Percentiles rank a stretch among this genome's conserved stretches.
Conservation (phyloP, 2,113 vertebrate species). For the Mirounga angustirostris region DNA sequence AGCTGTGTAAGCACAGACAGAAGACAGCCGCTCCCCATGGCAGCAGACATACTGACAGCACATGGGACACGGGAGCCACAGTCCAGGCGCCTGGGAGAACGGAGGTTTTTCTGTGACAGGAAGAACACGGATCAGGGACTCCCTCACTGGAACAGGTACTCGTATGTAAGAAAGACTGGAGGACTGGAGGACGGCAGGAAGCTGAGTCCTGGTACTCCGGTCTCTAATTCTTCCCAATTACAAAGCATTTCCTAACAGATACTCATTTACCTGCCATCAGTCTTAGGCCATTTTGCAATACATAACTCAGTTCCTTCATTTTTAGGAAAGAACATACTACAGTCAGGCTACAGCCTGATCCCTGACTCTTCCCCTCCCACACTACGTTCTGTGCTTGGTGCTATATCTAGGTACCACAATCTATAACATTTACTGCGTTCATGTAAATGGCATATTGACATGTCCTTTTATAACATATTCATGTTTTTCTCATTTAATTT, state of each 20-base stretch:
- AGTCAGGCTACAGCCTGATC: neutral
- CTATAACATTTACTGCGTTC: neutral
- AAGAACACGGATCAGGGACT: neutral
- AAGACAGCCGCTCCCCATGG: neutral
- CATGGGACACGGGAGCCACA: neutral
- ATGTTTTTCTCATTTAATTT: neutral
- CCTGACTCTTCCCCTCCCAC: neutral
- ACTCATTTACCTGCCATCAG: neutral
- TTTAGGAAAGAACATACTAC: neutral
- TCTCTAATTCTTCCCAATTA: neutral
- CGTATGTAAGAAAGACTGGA: neutral
- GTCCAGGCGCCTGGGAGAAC: neutral
- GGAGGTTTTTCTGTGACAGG: neutral
- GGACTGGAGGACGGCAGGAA: neutral
- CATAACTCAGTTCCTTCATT: neutral
- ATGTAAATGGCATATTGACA: neutral
- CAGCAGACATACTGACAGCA: neutral
- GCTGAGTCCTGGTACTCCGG: neutral
- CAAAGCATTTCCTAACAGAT: neutral
- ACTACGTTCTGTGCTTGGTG: neutral
- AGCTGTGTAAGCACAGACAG: neutral
- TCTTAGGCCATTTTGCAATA: neutral
- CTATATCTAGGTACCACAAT: neutral
- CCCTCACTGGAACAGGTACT: neutral
- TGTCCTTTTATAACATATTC: neutral